These are phyloP conservation scores for Thera britannica DNA, from an alignment of 2,888 invertebrate genomes.

Conservation along the genomic window DNA sequence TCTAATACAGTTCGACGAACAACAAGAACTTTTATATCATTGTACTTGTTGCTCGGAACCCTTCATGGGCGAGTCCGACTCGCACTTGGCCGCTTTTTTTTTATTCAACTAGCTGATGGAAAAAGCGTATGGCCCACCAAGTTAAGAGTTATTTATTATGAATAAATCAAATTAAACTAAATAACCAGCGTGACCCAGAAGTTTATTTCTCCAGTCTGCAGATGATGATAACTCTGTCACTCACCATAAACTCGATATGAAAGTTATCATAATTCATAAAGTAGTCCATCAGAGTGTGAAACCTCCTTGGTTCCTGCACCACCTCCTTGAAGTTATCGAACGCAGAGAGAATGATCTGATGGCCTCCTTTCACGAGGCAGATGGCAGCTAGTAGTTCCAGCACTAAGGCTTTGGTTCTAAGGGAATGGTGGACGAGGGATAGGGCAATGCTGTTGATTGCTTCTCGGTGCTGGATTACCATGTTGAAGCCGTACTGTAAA, in stretches of 20 bases:
- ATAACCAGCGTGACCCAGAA: too few species aligned
- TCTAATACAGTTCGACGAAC: too few species aligned
- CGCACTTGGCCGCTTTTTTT: too few species aligned
- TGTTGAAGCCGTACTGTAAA: slow-evolving; percentile 97
- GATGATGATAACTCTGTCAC: slow-evolving; percentile 43
- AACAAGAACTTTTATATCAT: too few species aligned
- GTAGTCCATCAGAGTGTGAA: slow-evolving; percentile 98
- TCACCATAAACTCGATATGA: slow-evolving; percentile 99
- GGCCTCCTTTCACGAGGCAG: slow-evolving; percentile 99
- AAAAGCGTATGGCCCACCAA: too few species aligned
- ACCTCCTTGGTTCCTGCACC: slow-evolving; percentile 94
- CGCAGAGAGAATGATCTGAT: slow-evolving; percentile 97
- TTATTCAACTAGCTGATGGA: too few species aligned
- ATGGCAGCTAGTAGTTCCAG: slow-evolving; percentile 98
- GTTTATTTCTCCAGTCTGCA: too few species aligned
- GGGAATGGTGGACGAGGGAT: slow-evolving; percentile 97
- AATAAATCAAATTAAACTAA: too few species aligned
- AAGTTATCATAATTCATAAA: slow-evolving; percentile 98
- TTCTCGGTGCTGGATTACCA: slow-evolving; percentile 98
- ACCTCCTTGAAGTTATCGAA: slow-evolving; percentile 98
- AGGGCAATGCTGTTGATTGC: slow-evolving; percentile 99
- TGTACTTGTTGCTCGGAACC: too few species aligned
- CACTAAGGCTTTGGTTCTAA: slow-evolving; percentile 98
- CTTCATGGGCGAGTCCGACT: too few species aligned
- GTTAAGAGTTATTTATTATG: too few species aligned